Conservation (phyloP, 2,797 vertebrate species). For the Liparis tanakae region DNA sequence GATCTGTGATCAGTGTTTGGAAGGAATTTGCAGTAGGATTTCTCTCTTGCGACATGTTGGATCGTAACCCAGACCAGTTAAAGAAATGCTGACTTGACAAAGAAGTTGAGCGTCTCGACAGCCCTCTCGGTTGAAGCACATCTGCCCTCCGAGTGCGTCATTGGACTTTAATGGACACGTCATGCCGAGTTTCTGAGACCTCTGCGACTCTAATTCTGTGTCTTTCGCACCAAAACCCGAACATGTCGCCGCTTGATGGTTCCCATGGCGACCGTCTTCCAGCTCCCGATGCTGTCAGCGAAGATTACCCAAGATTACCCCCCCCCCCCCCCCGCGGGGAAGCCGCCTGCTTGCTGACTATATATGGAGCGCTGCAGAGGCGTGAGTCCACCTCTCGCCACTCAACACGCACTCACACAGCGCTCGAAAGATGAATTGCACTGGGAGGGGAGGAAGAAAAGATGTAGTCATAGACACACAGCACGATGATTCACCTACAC, state of each 20-base stretch:
- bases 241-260: conserved; percentile 39
- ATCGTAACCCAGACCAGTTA: neutral
- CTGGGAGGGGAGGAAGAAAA: conserved; percentile 54
- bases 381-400: neutral
- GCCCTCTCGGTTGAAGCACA: conserved; percentile 17
- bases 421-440: neutral
- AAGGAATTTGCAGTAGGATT: neutral
- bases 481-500: conserved; percentile 44
- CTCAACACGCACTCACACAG: neutral
- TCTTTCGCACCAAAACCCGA: neutral
- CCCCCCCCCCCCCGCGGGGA: neutral
- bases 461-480: conserved; percentile 23
- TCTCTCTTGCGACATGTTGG: neutral
- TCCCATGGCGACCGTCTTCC: conserved; percentile 36
- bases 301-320: conserved; percentile 13
- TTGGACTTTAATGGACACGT: neutral
- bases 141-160: conserved; percentile 44
- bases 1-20: neutral
- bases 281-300: neutral
- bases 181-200: neutral
- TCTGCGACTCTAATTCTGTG: neutral
- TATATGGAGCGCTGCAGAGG: conserved; percentile 33
- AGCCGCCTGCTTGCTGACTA: conserved; percentile 12
- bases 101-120: neutral
- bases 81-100: conserved; percentile 5